Conservation (phyloP, 2,888 invertebrate genomes). For the Epinotia brunnichana region DNA sequence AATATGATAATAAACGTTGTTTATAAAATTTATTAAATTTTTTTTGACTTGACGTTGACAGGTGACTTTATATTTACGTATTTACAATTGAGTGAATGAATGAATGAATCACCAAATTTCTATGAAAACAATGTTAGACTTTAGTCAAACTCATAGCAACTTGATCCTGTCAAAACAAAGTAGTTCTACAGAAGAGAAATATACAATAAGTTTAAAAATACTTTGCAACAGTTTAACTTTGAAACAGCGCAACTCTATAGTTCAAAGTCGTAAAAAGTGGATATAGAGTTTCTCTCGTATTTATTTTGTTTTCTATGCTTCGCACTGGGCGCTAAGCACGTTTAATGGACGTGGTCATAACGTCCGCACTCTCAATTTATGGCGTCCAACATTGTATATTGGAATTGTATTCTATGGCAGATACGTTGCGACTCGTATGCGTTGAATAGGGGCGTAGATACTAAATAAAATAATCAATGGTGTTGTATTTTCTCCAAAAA, state of each 20-base stretch:
- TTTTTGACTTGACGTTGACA: no score
- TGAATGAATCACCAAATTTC: no score
- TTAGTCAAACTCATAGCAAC: not conserved
- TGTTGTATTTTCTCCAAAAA: no score
- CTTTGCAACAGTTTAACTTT: constrained; percentile 8
- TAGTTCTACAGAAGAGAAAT: not conserved
- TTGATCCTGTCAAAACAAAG: not conserved
- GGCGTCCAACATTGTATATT: constrained; percentile 22
- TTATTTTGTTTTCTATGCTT: constrained; percentile 13
- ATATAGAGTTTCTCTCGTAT: constrained; percentile 31
- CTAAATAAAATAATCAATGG: no score
- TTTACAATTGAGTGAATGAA: no score
- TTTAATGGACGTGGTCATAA: constrained; percentile 36
- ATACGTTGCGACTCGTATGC: not conserved
- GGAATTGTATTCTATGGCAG: not conserved
- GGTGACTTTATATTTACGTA: no score
- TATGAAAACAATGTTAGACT: not conserved
- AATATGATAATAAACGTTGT: no score
- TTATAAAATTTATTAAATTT: no score
- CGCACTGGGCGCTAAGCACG: constrained; percentile 23
- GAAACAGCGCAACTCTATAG: constrained; percentile 15
- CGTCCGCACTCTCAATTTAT: constrained; percentile 21
- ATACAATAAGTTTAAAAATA: constrained; percentile 14
- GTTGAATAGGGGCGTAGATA: no score
- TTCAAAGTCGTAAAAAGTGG: constrained; percentile 19